Evolutionary conservation across 37 sponge, comb jelly and placozoan genomes (phyloP), one percentile per base, ranked within the genome.

Genomic region (Oscarella lobularis): DNA sequence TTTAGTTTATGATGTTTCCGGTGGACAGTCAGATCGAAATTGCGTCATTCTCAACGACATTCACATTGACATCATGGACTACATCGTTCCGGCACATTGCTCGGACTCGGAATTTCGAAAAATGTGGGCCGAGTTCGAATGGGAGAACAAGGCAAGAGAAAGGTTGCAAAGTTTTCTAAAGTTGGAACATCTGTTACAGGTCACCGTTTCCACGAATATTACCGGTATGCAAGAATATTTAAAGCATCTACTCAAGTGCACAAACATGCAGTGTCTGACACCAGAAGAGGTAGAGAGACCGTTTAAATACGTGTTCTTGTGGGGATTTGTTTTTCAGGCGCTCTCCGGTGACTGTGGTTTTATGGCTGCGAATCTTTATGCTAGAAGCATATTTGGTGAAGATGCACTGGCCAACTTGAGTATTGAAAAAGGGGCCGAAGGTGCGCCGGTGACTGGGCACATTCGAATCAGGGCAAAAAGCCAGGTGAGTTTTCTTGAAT

Each of bases 81-180:
- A 98, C 83, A 98, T 98, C 69, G 78, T 82, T 66, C 99, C 99
- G 3, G 99, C 90, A 0, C 40, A 73, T 33, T 91, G 95, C 83
- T 83, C 88, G 39, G 92, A 98, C 40, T 70, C 74, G 33, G 99
- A 98, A 83, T 98, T 98, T 77, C 75, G 99, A 32, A 91, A 86
- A 81, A 98, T 94, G 95, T 98, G 99, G 99, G 92, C 86, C 75
- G 99, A 98, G 79, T 98, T 98, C 87, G 99, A 98, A 82, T 98
- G 99, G 99, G 99, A 98, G 79, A 98, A 98, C 75, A 98, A 98
- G 86, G 90, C 90, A 39, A 29, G 35, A 20, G 4, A 68, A 30
- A 68, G 31, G 71, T 29, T 34, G 6, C 71, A 68, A 5, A 5
- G 4, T 34, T 68, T 5, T 68, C 31, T 68, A 29, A 32, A 4